Evolutionary conservation across 2,888 invertebrate genomes (phyloP), one percentile per base, ranked within the genome.

Genomic region (Temnothorax unifasciatus): DNA sequence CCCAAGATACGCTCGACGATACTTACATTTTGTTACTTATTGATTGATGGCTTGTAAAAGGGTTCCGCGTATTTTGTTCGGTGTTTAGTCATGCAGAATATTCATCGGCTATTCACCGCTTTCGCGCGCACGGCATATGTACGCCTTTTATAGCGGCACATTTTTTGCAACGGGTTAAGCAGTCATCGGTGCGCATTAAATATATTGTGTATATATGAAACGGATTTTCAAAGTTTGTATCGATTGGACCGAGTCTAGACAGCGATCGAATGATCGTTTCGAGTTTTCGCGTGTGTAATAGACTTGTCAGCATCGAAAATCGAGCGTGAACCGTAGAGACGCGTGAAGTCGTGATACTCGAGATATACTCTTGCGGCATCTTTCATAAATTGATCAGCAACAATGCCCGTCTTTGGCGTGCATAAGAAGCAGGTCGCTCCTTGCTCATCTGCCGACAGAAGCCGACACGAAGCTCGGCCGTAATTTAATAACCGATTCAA

Each of bases 41-140:
- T 94, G 94, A 94, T 94, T 91, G 94, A 94, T 94, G 92, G 93
- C 91, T 92, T 90, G 90, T 94, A 94, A 94, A 94, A 90, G 93
- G 93, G 93, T 93, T 91, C 90, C 87, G 69, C 82, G 79, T 84
- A 90, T 90, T 91, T 91, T 89, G 83, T 87, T 76, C 85, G 85
- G 71, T 92, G 92, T 92, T 92, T 93, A 91, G 92, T 92, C 93
- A 93, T 92, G 93, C 92, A 93, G 91, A 93, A 92, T 92, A 87
- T 89, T 87, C 79, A 85, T 50, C 84, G 88, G 88, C 88, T 47
- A 59, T 81, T 81, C 87, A 89, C 79, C 86, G 82, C 77, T 63
- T 75, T 50, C 74, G 74, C 71, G 41, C 21, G 63, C 52, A 63
- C 64, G 50, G 68, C 69, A 41, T 34, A 74, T 41, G 52, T 41